Evolutionary conservation across 2,888 invertebrate species (phyloP).

Genomic region (Sussaba pulchella): DNA sequence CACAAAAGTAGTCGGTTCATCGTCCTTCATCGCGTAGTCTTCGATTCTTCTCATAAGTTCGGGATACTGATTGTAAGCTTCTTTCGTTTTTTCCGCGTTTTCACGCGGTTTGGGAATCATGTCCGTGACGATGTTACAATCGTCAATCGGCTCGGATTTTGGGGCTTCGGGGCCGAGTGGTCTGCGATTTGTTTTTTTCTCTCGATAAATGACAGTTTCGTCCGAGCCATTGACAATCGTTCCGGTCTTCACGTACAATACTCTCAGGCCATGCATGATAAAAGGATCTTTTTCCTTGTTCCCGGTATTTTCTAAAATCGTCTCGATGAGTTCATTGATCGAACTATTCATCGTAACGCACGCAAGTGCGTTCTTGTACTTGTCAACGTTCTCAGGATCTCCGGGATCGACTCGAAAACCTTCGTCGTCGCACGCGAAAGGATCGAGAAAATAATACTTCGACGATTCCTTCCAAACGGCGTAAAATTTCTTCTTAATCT

Average conservation of each 20-base stretch:
- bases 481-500: conserved; percentile 78
- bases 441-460: conserved; percentile 80
- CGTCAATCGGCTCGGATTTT: conserved; percentile 27
- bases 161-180: conserved; percentile 67
- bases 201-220: conserved; percentile 79
- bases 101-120: conserved; percentile 72
- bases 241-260: conserved; percentile 80
- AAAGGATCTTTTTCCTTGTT: conserved; percentile 79
- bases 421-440: conserved; percentile 79
- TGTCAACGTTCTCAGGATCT: conserved; percentile 68
- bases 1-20: conserved; percentile 72
- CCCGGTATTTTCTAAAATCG: conserved; percentile 77
- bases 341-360: conserved; percentile 81
- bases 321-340: conserved; percentile 76
- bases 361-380: conserved; percentile 69
- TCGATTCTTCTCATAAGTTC: conserved; percentile 75
- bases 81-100: conserved; percentile 60
- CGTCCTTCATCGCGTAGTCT: conserved; percentile 71
- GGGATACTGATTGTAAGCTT: conserved; percentile 74
- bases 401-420: conserved; percentile 75
- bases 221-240: conserved; percentile 66
- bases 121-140: conserved; percentile 69
- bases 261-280: conserved; percentile 76
- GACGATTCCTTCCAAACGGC: conserved; percentile 80
- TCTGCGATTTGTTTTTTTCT: conserved; percentile 76